Conservation (phyloP, 2,113 vertebrate species). For the Chinchilla lanigera region DNA sequence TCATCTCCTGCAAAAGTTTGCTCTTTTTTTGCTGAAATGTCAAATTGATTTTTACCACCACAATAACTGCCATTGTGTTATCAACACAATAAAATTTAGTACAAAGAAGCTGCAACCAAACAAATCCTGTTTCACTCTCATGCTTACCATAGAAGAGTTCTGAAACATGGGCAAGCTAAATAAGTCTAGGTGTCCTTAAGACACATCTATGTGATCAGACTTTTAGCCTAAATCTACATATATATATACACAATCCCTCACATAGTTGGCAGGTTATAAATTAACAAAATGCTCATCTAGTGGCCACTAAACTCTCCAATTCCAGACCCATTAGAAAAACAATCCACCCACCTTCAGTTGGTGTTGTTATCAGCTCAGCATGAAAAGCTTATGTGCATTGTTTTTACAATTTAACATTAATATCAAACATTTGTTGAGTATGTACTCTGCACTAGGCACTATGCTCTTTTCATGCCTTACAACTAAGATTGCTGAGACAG, state of each 20-base stretch:
- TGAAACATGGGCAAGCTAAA: conserved; percentile 40
- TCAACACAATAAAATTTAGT: conserved; percentile 5
- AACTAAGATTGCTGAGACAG: background rate
- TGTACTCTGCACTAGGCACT: background rate
- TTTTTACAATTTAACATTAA: conserved; percentile 48
- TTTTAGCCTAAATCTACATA: conserved; percentile 44
- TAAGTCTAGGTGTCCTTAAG: conserved; percentile 34
- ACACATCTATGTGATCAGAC: background rate
- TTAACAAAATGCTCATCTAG: background rate
- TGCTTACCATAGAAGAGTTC: background rate
- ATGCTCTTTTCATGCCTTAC: background rate
- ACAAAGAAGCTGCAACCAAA: background rate
- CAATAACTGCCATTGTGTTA: conserved; percentile 49
- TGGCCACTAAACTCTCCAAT: background rate
- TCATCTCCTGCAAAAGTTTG: background rate
- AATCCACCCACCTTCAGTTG: background rate
- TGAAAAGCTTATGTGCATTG: background rate
- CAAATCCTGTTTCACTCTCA: background rate
- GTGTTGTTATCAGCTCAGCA: background rate
- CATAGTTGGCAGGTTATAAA: conserved; percentile 40
- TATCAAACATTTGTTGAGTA: background rate
- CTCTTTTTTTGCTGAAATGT: background rate
- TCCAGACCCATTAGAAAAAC: conserved; percentile 18
- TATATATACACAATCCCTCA: background rate
- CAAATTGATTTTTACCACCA: background rate